Evolutionary conservation across 2,797 vertebrate genomes (phyloP).

Genomic region (Malurus leucopterus): DNA sequence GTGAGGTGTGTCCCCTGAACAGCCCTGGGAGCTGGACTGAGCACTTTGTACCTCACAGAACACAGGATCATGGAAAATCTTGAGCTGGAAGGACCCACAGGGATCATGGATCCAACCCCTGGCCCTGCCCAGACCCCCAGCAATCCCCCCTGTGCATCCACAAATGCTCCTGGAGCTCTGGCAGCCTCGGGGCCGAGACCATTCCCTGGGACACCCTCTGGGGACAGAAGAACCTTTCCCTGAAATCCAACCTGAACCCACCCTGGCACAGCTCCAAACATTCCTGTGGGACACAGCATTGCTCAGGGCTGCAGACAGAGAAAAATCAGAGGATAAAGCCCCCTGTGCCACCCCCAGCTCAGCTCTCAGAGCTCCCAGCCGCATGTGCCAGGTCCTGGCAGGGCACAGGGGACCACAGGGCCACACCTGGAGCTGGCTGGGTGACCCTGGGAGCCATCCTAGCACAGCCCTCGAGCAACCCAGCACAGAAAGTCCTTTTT

Average conservation of each 20-base stretch:
- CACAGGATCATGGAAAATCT: not conserved
- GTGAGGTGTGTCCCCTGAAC: not conserved
- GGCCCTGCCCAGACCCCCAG: not conserved
- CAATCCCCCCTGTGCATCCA: not conserved
- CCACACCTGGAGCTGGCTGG: not conserved
- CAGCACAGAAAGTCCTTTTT: constrained; percentile 10
- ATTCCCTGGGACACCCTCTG: not conserved
- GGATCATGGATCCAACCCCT: rapidly evolving
- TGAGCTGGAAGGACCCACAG: not conserved
- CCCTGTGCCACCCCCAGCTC: not conserved
- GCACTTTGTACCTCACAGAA: rapidly evolving
- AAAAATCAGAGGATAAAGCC: rapidly evolving
- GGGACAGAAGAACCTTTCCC: rapidly evolving
- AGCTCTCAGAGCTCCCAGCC: rapidly evolving
- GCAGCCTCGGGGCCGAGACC: not conserved
- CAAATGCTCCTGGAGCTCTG: not conserved
- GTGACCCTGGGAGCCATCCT: not conserved
- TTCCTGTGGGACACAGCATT: not conserved
- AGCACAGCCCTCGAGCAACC: not conserved
- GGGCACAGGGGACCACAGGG: not conserved
- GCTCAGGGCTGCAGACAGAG: not conserved
- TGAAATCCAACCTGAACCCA: rapidly evolving
- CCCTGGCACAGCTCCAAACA: rapidly evolving
- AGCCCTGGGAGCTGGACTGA: not conserved
- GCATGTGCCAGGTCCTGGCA: not conserved